A percentile compares a stretch with the other conserved stretches of the same genome.
Evolutionary conservation across 2,113 vertebrate genomes (phyloP).

Genomic region (Otis tarda): DNA sequence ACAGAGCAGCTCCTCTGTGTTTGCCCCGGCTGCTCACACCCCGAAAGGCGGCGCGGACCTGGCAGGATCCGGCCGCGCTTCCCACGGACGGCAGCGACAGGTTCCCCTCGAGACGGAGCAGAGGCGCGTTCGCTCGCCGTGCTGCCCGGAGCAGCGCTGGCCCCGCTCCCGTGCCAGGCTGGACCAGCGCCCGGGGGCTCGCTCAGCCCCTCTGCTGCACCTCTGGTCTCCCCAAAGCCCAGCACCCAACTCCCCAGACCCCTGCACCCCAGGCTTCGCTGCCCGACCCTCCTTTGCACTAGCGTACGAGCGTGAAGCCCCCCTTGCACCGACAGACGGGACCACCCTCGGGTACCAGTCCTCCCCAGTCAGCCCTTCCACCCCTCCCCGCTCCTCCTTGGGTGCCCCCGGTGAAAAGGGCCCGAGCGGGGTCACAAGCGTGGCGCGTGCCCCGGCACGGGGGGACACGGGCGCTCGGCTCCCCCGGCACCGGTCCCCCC

Average conservation of each 20-base stretch:
- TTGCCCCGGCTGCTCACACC: too few relatives aligned
- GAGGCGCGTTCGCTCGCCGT: not conserved
- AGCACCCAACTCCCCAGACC: not conserved
- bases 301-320: not conserved
- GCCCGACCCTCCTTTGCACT: not conserved
- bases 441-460: not conserved
- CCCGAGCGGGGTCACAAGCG: not conserved
- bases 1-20: not conserved
- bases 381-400: not conserved
- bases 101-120: not conserved
- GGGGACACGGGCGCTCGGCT: accelerated
- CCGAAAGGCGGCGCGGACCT: not conserved
- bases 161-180: not conserved
- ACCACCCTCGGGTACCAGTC: not conserved
- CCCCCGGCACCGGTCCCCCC: not conserved
- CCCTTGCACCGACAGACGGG: accelerated
- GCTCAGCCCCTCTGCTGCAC: not conserved
- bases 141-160: not conserved
- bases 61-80: not conserved
- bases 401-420: not conserved
- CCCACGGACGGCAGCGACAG: accelerated
- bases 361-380: not conserved
- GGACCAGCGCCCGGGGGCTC: not conserved
- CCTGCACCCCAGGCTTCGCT: not conserved
- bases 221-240: not conserved